These are phyloP conservation scores for Orientallactaga bullata DNA, from an alignment of 2,113 vertebrate species.

Conservation along the genomic window DNA sequence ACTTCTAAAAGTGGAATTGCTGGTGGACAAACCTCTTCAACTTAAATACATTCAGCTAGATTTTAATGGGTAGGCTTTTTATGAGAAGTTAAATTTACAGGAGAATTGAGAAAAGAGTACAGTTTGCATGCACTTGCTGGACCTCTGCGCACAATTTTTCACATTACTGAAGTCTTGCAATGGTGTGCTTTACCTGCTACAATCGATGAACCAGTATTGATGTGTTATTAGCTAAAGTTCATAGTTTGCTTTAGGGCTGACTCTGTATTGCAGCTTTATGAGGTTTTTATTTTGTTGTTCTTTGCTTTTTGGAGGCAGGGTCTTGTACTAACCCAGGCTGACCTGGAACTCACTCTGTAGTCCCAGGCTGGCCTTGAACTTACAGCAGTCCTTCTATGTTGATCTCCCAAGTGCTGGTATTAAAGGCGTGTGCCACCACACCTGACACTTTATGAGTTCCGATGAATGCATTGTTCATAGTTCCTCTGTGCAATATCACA, in stretches of 20 bases:
- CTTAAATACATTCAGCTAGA: not conserved
- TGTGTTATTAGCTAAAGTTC: not conserved
- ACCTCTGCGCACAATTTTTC: not conserved
- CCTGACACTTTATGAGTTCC: not conserved
- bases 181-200: not conserved
- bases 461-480: not conserved
- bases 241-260: not conserved
- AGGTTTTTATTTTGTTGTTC: no score
- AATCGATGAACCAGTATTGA: not conserved
- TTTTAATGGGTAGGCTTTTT: slow-evolving; percentile 1
- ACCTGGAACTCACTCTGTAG: no score
- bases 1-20: not conserved
- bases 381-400: no score
- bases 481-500: not conserved
- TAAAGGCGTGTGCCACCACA: no score
- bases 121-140: not conserved
- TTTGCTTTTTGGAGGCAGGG: no score
- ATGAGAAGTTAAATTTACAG: not conserved
- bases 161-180: not conserved
- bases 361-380: no score
- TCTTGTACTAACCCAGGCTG: no score
- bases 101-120: not conserved
- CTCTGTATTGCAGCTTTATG: not conserved
- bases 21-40: not conserved
- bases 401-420: no score